phyloP scores from a whole-genome alignment of 2,113 vertebrate genomes.

The Desmodus rotundus region DNA sequence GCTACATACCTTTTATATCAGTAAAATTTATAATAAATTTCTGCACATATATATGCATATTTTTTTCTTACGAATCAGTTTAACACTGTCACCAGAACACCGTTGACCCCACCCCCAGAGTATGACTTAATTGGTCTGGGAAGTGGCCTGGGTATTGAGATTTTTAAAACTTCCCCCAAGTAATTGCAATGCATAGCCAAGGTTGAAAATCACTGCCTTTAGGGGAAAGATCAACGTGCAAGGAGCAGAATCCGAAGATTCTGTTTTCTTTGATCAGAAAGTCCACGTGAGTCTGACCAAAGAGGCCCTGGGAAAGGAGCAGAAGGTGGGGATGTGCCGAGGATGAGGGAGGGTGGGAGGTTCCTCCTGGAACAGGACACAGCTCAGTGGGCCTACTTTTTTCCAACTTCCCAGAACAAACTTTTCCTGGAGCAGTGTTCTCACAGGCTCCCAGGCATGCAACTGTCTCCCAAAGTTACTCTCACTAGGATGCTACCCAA shows the following conservation, averaged over 20 bases:
- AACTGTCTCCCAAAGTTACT: background rate
- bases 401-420: background rate
- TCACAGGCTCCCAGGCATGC: background rate
- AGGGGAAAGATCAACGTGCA: background rate
- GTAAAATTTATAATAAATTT: background rate
- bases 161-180: background rate
- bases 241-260: background rate
- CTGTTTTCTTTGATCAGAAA: background rate
- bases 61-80: background rate
- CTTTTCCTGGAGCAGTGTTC: background rate
- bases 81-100: background rate
- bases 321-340: fast-evolving
- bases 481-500: background rate
- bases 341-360: background rate
- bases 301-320: no score
- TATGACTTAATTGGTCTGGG: background rate
- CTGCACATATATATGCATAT: background rate
- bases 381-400: background rate
- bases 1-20: background rate
- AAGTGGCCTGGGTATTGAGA: background rate
- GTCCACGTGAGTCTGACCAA: background rate
- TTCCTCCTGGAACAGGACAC: background rate
- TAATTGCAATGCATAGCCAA: background rate
- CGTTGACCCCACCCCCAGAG: background rate
- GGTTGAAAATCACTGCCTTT: background rate